Evolutionary conservation across 2,888 invertebrate species (phyloP), one percentile per base, ranked within the genome.

Genomic region (Caradrina kadenii): DNA sequence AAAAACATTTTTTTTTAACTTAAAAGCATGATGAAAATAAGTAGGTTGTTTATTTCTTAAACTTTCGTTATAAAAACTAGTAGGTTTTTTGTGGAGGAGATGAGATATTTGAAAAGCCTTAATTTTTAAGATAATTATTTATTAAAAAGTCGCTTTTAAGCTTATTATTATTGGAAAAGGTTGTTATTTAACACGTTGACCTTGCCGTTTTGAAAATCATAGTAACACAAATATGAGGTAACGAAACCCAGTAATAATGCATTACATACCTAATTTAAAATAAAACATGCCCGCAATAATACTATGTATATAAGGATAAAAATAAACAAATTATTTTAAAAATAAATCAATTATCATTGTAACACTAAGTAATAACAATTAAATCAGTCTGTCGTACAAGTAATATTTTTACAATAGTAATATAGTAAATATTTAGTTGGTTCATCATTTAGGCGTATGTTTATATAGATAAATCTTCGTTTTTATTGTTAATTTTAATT

Each of bases 261-360:
- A 31, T 35, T 45, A 22, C 11, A 52, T 6, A 45, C 17, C 53
- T 58, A 61, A 79, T 61, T 79, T 69, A 63, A 69, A 79, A 69
- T 69, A 58, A 64, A 68, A 63, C 17, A 62, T 56, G 31, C 75
- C 69, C 55, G 52, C 77, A 73, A 68, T 56, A 73, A 53, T 70
- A 58, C 50, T 35, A 17, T 60, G 61, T 21, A 11, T 62, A 79
- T 66, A 80, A 81, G 75, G 84, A 80, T 79, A 78, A 82, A 71
- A 73, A 79, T 81, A 80, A 79, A 72, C 4, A 45, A 59, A 73
- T 73, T 53, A n/a, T 72, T 77, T 62, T 77, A 75, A 78, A 79
- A 78, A 79, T 77, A 77, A 65, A 69, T 56, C 39, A 63, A 67
- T 79, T 70, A 75, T 80, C 55, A 69, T 68, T 68, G 39, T n/a